Evolutionary conservation across 30 jellyfish, hydroid and myxozoan genomes (phyloP), one percentile per base, ranked within the genome.

Genomic region (Chrysaora quinquecirrha): DNA sequence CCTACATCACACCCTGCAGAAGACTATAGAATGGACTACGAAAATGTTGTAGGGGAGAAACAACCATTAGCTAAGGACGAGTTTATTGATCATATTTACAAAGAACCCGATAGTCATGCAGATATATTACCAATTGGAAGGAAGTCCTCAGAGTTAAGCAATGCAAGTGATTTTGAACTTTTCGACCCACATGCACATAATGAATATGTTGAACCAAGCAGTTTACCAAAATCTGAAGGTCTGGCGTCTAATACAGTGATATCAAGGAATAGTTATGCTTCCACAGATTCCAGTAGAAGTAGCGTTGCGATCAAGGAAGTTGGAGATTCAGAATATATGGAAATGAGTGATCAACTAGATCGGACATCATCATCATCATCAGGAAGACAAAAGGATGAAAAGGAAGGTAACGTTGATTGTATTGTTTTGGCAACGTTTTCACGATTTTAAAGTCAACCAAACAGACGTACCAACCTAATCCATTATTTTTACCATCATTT

Each of bases 141-240:
- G 28, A 2, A 27, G 34, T 1, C 18, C 29, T 38, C 30, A 30
- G 16, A 38, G 35, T 46, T 56, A 22, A 28, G 27, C 22, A 27
- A 9, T 21, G 20, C 11, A 32, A 12, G 47, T 24, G 29, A 28
- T 38, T 38, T 38, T 14, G n/a, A n/a, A n/a, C n/a, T 14, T 38
- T 38, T 6, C 14, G 54, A 38, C 14, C 14, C 54, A 38, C 6
- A 10, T 0, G 56, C 73, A 23, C 19, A 48, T 12, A 54, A 24
- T 34, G 92, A 82, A 23, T 82, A 82, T 47, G 43, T 82, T 43
- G 85, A 52, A 9, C 92, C 92, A 23, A 71, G 64, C 32, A 48
- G 78, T 38, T 65, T 80, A 31, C 79, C 64, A 22, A 23, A 16
- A 29, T 27, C 30, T 22, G 62, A 63, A 16, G 38, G 25, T 33